phyloP scores from a whole-genome alignment of 2,113 vertebrate species.

The Pelvicachromis taeniatus region DNA sequence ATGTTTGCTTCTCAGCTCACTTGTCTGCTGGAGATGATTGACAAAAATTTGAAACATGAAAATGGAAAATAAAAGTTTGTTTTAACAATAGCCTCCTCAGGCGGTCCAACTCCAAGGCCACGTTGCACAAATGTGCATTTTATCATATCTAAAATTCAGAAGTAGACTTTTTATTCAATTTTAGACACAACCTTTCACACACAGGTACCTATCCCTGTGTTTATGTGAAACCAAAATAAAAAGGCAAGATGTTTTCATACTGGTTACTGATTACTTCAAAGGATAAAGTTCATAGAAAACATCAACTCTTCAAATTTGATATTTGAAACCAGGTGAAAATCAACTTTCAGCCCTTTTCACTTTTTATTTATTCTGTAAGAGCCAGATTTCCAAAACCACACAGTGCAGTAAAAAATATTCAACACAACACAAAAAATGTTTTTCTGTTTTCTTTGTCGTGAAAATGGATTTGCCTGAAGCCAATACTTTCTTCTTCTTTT shows the following conservation, averaged over 20 bases:
- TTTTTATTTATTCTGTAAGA: fast-evolving
- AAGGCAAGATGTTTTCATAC: not conserved
- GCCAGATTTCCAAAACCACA: not conserved
- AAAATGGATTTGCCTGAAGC: slow-evolving; percentile 11
- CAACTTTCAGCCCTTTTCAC: not conserved
- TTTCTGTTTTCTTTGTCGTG: not conserved
- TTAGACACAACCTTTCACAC: no score
- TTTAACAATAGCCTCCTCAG: not conserved
- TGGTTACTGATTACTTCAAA: not conserved
- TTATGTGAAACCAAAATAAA: not conserved
- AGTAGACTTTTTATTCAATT: no score
- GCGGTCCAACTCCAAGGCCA: not conserved
- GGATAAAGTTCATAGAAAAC: not conserved
- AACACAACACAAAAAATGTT: not conserved
- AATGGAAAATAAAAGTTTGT: not conserved
- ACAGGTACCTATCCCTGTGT: fast-evolving
- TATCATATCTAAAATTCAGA: no score
- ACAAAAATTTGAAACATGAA: not conserved
- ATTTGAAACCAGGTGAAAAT: not conserved
- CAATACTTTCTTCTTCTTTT: not conserved
- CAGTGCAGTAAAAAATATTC: not conserved
- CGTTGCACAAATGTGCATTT: not conserved
- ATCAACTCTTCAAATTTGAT: not conserved
- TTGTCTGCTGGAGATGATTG: not conserved
- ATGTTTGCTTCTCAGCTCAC: not conserved